Base-by-base conservation (phyloP, 2,797 vertebrate species). In the Meriones psammophilus region DNA sequence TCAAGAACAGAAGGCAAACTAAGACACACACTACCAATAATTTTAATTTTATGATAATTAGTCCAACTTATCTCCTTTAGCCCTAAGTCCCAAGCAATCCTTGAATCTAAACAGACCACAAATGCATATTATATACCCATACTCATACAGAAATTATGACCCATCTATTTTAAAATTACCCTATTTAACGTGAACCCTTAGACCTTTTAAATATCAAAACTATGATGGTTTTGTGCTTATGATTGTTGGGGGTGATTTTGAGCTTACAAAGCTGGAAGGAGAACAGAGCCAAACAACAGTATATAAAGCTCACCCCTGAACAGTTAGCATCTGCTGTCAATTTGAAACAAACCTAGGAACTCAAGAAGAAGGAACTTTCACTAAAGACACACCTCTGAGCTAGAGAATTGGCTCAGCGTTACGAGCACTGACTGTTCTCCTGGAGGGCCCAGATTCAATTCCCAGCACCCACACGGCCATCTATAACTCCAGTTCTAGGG, bases 161-260 rank as follows among this genome's bases (percentile, higher is more conserved):
- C 46, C 10, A 14, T 15, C 46, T 50, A 77, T 33, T 84, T 3
- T 89, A 91, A 91, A 73, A 36, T 3, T 69, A 5, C 68, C 24
- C 81, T 74, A 91, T 26, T 69, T 68, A 84, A 64, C 26, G 86
- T 22, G 73, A 92, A 93, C 76, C 69, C 78, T 6, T 81, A 42
- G 5, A 33, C 79, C 64, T 89, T 90, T 93, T 68, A 83, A 79
- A 74, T 30, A 39, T 22, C 42, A 12, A 86, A 71, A 79, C 14
- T 30, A 78, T 33, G 76, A 30, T 2, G 26, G 36, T 26, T 20
- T 46, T 4, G 4, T 24, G 14, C 30, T 66, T 84, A 18, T 50
- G 56, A 77, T 74, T 24, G 84, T 46, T 30, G 24, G 24, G 66
- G 42, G 64, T 22, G 50, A 17, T 92, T 91, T 80, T 28, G 91